Evolutionary conservation across 1,140 invertebrate species (phyloP).

Genomic region (Diachasmimorpha longicaudata): DNA sequence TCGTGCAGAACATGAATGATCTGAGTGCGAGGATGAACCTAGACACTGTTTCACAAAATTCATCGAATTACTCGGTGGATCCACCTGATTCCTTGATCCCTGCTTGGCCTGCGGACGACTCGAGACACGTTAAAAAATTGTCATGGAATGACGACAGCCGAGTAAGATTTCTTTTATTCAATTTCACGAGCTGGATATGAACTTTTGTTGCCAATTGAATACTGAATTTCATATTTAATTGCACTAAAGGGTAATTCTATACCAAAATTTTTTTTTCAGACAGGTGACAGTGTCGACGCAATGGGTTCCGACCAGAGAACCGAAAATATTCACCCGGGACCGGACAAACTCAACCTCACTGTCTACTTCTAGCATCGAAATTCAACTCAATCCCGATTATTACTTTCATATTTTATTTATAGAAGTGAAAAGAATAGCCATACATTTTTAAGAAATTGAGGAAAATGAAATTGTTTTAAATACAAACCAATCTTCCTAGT

Average conservation of each 20-base stretch:
- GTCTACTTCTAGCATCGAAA: constrained; percentile 62
- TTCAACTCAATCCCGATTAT: neutral
- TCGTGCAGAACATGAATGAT: constrained; percentile 61
- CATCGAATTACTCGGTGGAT: constrained; percentile 55
- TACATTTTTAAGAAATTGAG: neutral
- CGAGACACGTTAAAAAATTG: constrained; percentile 73
- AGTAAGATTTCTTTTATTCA: constrained; percentile 33
- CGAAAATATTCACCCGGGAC: constrained; percentile 36
- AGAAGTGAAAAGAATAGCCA: constrained; percentile 3
- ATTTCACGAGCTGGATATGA: no score
- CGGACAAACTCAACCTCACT: constrained; percentile 63
- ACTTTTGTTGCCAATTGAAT: no score
- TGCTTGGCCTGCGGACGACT: constrained; percentile 65
- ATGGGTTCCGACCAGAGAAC: constrained; percentile 57
- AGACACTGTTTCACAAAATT: constrained; percentile 52
- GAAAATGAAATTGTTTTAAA: neutral
- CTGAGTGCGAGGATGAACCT: constrained; percentile 52
- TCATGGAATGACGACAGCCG: constrained; percentile 75
- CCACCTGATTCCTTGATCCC: constrained; percentile 53
- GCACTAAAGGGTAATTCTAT: no score
- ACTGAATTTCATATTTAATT: neutral
- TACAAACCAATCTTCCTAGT: neutral
- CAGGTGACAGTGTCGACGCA: constrained; percentile 64
- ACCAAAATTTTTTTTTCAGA: no score
- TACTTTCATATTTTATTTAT: constrained; percentile 11